phyloP scores from a whole-genome alignment of 1,140 invertebrate species.

The Musca domestica region DNA sequence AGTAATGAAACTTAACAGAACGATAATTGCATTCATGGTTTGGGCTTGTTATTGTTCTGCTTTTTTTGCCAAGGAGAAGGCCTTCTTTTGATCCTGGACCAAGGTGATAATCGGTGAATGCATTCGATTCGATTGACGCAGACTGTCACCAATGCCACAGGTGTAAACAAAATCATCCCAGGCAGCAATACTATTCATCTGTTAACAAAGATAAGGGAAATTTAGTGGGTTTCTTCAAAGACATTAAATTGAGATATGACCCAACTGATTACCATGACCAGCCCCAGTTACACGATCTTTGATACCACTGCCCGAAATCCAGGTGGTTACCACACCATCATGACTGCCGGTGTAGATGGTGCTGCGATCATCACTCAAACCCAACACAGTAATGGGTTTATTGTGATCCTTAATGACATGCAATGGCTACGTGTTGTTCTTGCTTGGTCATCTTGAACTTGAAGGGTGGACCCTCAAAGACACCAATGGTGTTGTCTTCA shows the following conservation, averaged over 20 bases:
- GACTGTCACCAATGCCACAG: too few relatives aligned
- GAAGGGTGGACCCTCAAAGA: constrained; percentile 98
- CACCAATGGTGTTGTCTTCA: constrained; percentile 92
- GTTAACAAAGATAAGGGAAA: too few relatives aligned
- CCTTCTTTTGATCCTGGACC: too few relatives aligned
- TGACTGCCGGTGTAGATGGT: constrained; percentile 90
- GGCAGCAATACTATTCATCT: too few relatives aligned
- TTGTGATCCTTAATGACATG: constrained; percentile 91
- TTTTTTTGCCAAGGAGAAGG: too few relatives aligned
- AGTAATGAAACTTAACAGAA: too few relatives aligned
- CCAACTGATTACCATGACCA: constrained; percentile 91
- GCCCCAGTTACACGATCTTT: constrained; percentile 76
- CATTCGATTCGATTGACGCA: constrained; percentile 68
- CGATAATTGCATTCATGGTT: too few relatives aligned
- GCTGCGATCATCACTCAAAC: constrained; percentile 70
- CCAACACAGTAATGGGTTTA: too few relatives aligned
- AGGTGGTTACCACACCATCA: constrained; percentile 86
- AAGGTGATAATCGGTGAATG: constrained; percentile 68
- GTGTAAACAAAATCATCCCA: too few relatives aligned
- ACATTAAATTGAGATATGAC: too few relatives aligned
- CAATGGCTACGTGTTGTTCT: constrained; percentile 85
- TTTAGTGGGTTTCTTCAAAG: too few relatives aligned
- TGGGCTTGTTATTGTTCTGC: too few relatives aligned
- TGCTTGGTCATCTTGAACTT: constrained; percentile 93
- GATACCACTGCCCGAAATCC: constrained; percentile 77